Base-by-base conservation (phyloP, 2,888 invertebrate species). In the Netelia inedita region DNA sequence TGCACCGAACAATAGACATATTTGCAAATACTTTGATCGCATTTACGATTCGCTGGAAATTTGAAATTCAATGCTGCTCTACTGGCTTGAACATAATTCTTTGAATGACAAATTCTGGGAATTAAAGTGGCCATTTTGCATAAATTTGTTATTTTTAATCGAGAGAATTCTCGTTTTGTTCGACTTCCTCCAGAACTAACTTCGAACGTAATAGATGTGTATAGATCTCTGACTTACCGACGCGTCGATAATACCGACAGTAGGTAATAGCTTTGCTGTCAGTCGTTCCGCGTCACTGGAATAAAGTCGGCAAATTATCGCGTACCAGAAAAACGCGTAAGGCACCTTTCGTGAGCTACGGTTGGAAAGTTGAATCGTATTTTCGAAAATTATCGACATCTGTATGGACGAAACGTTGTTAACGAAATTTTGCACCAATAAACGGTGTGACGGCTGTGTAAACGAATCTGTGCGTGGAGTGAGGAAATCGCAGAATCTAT, bases 201-300 rank as follows among this genome's bases (percentile, higher is more conserved):
- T 2, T 28, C 28, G 3, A 28, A 6, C 28, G 5, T 9, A 1
- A 46, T 3, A 5, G 1, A 19, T 23, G 19, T 50, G 3, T 1
- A 9, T 46, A 53, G 73, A 68, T 61, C 79, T 35, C 78, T 79
- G 3, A 5, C 16, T 78, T 79, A 73, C 53, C 78, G 68, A 68
- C 65, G 19, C 10, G 41, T 61, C 23, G 43, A 11, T 19, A 6
- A 65, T 53, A 66, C 28, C 75, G 65, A 9, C 21, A 21, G 76
- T 59, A 9, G 68, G 76, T 46, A 75, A 41, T n/a, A 8, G 19
- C 63, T 41, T 8, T 21, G 8, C 16, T 55, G 14, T 14, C 21
- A 35, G 19, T 11, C 41, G 5, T 41, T 14, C 19, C 9, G 11
- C 9, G 55, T 10, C 21, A 19, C 46, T 46, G 11, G 21, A 65